These are phyloP conservation scores for Steatocranus sp. DNA, from an alignment of 2,797 vertebrate species.

Conservation along the genomic window DNA sequence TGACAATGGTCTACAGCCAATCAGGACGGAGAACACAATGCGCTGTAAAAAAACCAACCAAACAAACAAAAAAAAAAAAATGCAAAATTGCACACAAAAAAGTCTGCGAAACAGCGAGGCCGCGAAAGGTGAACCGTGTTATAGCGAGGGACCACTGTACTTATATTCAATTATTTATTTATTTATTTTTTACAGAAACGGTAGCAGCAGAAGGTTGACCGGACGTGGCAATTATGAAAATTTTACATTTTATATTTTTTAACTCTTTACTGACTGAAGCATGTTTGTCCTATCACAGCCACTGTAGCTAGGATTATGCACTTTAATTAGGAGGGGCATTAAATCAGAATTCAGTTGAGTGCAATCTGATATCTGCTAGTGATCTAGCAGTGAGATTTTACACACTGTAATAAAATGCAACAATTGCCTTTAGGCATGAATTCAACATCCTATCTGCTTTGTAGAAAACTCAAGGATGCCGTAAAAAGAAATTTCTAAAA, in stretches of 20 bases:
- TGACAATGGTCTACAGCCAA: not conserved
- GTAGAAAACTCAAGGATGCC: fast-evolving
- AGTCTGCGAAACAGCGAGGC: not conserved
- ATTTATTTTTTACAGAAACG: not conserved
- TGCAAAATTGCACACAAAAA: not conserved
- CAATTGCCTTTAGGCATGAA: not conserved
- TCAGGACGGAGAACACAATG: not conserved
- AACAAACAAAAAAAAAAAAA: fast-evolving
- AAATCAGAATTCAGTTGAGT: not conserved
- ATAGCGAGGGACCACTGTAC: not conserved
- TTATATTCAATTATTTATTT: not conserved
- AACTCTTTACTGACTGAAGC: not conserved
- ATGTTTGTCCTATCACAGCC: not conserved
- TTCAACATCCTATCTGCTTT: not conserved
- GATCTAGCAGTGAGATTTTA: not conserved
- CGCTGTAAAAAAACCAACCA: fast-evolving
- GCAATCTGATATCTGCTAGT: not conserved
- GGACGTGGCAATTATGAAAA: not conserved
- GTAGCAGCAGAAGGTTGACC: not conserved
- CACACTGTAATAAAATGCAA: not conserved
- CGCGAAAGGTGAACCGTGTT: not conserved
- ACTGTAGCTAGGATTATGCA: fast-evolving
- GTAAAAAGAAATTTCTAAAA: not conserved
- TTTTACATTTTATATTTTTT: not conserved
- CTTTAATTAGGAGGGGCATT: not conserved